Evolutionary conservation across 1,140 invertebrate species (phyloP).

Genomic region (Heliconius hewitsoni): DNA sequence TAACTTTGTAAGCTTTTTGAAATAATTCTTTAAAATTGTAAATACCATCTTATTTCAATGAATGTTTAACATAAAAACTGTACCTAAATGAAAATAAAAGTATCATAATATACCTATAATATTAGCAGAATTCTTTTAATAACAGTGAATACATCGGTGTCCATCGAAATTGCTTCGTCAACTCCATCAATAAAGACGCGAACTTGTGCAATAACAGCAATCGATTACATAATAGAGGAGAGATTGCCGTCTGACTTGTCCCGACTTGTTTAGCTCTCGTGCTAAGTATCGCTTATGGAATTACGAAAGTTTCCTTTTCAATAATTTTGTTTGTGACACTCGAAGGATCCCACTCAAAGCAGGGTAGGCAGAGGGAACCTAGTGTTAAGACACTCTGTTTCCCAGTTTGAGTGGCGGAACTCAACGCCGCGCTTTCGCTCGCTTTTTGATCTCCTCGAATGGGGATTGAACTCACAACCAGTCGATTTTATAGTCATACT

Average conservation of each 20-base stretch:
- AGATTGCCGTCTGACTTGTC: constrained; percentile 46
- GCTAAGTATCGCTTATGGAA: constrained; percentile 34
- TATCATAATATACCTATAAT: not conserved
- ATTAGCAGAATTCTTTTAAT: constrained; percentile 15
- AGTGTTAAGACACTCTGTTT: no score
- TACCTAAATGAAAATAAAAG: not conserved
- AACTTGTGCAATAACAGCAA: constrained; percentile 77
- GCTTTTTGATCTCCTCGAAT: no score
- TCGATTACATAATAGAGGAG: constrained; percentile 65
- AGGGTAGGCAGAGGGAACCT: no score
- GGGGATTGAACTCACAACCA: no score
- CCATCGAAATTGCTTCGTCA: constrained; percentile 67
- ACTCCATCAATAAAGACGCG: constrained; percentile 76
- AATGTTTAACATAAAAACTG: no score
- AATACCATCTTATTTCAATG: no score
- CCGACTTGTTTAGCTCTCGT: constrained; percentile 42
- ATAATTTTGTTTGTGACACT: not conserved
- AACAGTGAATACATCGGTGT: constrained; percentile 44
- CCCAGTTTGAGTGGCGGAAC: no score
- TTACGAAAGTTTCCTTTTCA: constrained; percentile 20
- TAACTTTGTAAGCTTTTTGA: no score
- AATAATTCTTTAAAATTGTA: no score
- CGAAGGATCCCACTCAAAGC: not conserved
- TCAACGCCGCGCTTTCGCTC: no score
- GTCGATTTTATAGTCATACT: no score